phyloP scores from a whole-genome alignment of 2,888 invertebrate genomes.

The Luperina testacea region DNA sequence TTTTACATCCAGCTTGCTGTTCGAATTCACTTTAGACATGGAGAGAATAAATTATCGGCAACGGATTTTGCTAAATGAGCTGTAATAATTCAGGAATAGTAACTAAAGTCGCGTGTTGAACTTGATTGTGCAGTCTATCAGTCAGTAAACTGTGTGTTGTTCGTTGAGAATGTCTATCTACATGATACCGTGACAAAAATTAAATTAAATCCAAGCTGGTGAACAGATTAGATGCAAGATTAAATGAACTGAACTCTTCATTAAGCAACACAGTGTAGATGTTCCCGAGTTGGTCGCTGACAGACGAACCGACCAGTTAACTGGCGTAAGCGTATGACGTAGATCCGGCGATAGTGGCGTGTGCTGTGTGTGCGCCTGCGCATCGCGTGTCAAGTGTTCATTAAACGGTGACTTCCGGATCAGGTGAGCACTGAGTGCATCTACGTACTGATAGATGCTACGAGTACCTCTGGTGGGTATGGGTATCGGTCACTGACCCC shows the following conservation, averaged over 20 bases:
- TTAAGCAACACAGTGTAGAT: conserved; percentile 15
- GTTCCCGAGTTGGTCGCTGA: neutral
- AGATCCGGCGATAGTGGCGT: conserved; percentile 34
- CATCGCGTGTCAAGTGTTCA: conserved; percentile 27
- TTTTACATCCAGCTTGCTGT: neutral
- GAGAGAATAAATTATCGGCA: too few species aligned
- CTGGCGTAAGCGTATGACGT: conserved; percentile 16
- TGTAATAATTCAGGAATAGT: neutral
- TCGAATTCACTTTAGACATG: neutral
- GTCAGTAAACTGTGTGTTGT: neutral
- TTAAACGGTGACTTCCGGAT: conserved; percentile 17
- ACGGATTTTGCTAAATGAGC: neutral
- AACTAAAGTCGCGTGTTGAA: neutral
- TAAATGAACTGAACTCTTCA: conserved; percentile 19
- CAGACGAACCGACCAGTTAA: conserved; percentile 21
- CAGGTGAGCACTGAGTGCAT: conserved; percentile 1
- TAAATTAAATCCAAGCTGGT: neutral
- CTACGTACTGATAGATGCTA: neutral
- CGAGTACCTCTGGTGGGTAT: neutral
- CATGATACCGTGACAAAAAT: neutral
- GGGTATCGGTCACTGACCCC: neutral
- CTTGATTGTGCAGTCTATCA: neutral
- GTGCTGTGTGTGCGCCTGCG: conserved; percentile 27
- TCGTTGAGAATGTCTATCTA: neutral
- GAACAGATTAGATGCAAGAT: neutral